Base-by-base conservation (phyloP, 1,140 invertebrate species). In the Zaprionus nigranus region DNA sequence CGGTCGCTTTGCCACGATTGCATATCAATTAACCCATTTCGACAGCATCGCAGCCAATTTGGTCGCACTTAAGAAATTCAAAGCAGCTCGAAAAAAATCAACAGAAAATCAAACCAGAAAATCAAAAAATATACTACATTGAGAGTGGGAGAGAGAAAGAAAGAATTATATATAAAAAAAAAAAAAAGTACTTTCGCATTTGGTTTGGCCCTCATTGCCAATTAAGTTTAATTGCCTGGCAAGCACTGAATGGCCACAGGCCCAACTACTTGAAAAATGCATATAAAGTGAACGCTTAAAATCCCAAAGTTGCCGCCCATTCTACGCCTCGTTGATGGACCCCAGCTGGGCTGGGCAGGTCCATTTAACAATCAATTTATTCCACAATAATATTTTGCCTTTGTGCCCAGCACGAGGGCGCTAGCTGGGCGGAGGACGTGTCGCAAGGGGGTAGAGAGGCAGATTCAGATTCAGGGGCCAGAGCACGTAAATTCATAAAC, bases 301-400 rank as follows among this genome's bases (percentile, higher is more conserved):
- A 82, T 68, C 64, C 59, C 62, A 72, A 80, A 88, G 74, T 51
- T 24, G 12, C 3, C 46, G 40, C 13, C n/a, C 6, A n/a, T 1
- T 7, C 40, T 5, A 17, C 13, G 40, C 20, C 20, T 7, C 11
- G 2, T 12, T 20, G 46, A 51, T 20, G 17, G 12, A 51, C 9
- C 46, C 46, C 46, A 51, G 20, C 22, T 51, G 46, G 46, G 20
- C 46, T 11, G 46, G 20, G 65, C 58, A 43, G 36, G 60, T 62
- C 75, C 74, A 90, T 88, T 88, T 88, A 88, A 88, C 84, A 88
- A 88, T 84, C 84, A 88, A 88, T 88, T 88, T 88, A 88, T 84
- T 88, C 71, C 58, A 70, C 71, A 81, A 90, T 88, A 84, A 79
- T 84, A 90, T 84, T 51, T 51, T 67, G 80, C 77, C 72, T 60